Percentiles rank a stretch among this genome's conserved stretches.
These are phyloP conservation scores for Orussus abietinus DNA, from an alignment of 1,140 invertebrate genomes.

Conservation along the genomic window DNA sequence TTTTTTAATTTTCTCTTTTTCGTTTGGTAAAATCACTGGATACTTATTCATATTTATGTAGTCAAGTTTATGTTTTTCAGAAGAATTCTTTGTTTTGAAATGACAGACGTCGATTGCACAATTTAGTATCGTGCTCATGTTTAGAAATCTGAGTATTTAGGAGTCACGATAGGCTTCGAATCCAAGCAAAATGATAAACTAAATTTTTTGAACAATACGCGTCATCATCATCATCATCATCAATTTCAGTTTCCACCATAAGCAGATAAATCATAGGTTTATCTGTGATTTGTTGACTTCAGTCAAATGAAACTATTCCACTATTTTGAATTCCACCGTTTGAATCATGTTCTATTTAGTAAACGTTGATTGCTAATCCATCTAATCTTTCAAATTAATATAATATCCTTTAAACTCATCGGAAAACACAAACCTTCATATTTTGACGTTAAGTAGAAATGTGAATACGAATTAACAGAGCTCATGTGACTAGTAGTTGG, in stretches of 20 bases:
- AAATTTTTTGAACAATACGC: slow-evolving; percentile 13
- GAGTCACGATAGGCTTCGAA: slow-evolving; percentile 35
- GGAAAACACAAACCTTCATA: slow-evolving; percentile 41
- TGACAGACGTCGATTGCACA: slow-evolving; percentile 39
- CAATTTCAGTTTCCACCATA: slow-evolving; percentile 5
- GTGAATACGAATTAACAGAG: slow-evolving; percentile 30
- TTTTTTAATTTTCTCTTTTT: slow-evolving; percentile 21
- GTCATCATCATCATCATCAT: slow-evolving; percentile 4
- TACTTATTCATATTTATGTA: slow-evolving; percentile 23
- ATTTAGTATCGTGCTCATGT: slow-evolving; percentile 20
- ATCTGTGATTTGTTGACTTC: slow-evolving; percentile 25
- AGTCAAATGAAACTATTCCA: slow-evolving; percentile 32
- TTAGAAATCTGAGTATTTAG: slow-evolving; percentile 26
- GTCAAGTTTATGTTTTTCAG: slow-evolving; percentile 27
- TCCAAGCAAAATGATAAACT: slow-evolving; percentile 34
- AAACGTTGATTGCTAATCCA: slow-evolving; percentile 35
- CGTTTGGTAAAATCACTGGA: slow-evolving; percentile 20
- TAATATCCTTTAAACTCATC: slow-evolving; percentile 37
- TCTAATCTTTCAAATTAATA: slow-evolving; percentile 42
- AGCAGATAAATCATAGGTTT: slow-evolving; percentile 19
- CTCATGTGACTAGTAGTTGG: slow-evolving; percentile 25
- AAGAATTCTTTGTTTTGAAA: slow-evolving; percentile 23
- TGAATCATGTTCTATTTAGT: slow-evolving; percentile 24
- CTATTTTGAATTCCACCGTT: slow-evolving; percentile 17
- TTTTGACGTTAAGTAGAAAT: slow-evolving; percentile 32